Evolutionary conservation across 2,797 vertebrate species (phyloP).

Genomic region (Pseudocheirus occidentalis): DNA sequence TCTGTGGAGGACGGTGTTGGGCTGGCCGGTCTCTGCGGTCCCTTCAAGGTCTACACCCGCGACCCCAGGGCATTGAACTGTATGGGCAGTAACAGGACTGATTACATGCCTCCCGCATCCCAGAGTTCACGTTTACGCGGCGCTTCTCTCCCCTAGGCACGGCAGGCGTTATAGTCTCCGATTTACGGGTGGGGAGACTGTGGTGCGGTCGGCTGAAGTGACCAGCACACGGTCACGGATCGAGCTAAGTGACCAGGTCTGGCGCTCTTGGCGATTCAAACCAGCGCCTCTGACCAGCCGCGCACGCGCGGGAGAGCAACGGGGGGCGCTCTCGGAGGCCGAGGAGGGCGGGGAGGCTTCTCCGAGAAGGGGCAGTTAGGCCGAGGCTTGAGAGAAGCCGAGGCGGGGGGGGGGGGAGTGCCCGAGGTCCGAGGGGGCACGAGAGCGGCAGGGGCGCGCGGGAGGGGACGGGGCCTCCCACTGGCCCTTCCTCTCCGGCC

Average conservation of each 20-base stretch:
- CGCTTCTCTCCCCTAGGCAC: neutral
- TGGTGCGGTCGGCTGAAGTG: neutral
- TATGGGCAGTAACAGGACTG: neutral
- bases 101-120: neutral
- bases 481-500: neutral
- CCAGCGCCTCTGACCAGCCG: neutral
- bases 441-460: neutral
- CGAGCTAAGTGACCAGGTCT: neutral
- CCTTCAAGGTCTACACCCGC: neutral
- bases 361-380: neutral
- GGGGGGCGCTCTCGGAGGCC: neutral
- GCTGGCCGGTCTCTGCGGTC: neutral
- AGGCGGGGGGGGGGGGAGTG: neutral
- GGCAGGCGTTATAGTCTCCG: neutral
- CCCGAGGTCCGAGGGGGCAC: neutral
- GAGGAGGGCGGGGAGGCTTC: neutral
- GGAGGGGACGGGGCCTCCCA: neutral
- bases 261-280: neutral
- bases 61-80: neutral
- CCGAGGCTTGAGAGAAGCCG: neutral
- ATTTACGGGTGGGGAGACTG: neutral
- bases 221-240: neutral
- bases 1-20: neutral
- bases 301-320: too few relatives aligned
- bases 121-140: neutral